Conservation (phyloP, 2,888 invertebrate genomes). For the Nephrocerus scutellatus region DNA sequence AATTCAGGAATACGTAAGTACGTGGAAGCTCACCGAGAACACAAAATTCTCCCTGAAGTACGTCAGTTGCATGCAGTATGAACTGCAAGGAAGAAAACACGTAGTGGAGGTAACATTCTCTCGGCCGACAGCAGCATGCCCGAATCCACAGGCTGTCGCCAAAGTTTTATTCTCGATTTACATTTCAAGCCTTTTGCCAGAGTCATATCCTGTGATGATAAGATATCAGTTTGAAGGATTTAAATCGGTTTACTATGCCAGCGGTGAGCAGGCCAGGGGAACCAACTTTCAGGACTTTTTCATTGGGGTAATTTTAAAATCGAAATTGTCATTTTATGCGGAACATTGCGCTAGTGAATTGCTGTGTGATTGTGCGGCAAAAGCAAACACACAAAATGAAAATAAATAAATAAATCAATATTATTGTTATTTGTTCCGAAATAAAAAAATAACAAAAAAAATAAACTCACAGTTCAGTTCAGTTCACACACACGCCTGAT, state of each 20-base stretch:
- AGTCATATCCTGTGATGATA: slow-evolving; percentile 34
- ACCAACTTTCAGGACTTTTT: slow-evolving; percentile 33
- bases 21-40: slow-evolving; percentile 34
- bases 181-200: slow-evolving; percentile 28
- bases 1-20: slow-evolving; percentile 32
- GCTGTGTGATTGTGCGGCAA: no score
- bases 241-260: slow-evolving; percentile 29
- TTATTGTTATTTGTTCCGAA: no score
- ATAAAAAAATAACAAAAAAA: no score
- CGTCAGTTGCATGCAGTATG: slow-evolving; percentile 20
- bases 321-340: slow-evolving; percentile 33
- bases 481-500: no score
- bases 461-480: no score
- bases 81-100: slow-evolving; percentile 28
- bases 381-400: no score
- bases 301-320: slow-evolving; percentile 34
- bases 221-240: slow-evolving; percentile 40
- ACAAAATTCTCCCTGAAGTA: slow-evolving; percentile 35
- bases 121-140: slow-evolving; percentile 35
- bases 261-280: slow-evolving; percentile 25
- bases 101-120: slow-evolving; percentile 39
- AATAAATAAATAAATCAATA: no score
- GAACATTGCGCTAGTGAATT: slow-evolving; percentile 29
- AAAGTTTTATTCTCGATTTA: slow-evolving; percentile 38
- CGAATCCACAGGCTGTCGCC: slow-evolving; percentile 40